Base-by-base conservation (phyloP, 2,888 invertebrate species). In the Norana najaformis region DNA sequence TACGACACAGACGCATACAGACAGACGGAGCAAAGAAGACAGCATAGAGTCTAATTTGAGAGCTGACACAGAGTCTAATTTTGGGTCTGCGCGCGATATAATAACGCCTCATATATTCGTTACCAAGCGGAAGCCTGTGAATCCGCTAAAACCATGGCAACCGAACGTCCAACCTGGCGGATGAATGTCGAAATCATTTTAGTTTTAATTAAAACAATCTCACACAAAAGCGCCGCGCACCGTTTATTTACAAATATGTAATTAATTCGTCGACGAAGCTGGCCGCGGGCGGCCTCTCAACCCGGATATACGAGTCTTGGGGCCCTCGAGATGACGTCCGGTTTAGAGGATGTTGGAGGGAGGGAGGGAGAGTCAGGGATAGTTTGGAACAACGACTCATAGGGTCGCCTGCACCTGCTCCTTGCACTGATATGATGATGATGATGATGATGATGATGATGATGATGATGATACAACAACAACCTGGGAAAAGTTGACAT, bases 171-270 rank as follows among this genome's bases (percentile, higher is more conserved):
- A 83, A 83, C 85, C 36, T 36, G 37, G 85, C 35, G 85, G 85
- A 85, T 85, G 85, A 85, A 37, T 85, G 85, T 85, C 85, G 37
- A 37, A 85, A 35, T 36, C 85, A 37, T 85, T 85, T 37, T 36
- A 35, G 85, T 85, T 85, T 85, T 85, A 85, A 85, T 85, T 85
- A 85, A 85, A n/a, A 85, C 85, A 85, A 85, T 85, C 85, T n/a
- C 69, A 69, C 30, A 69, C 69, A 69, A 69, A 69, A 69, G 85
- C 85, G n/a, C 36, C 37, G 37, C 37, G 30, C 37, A 85, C 85
- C 37, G 85, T 85, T 37, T 85, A 85, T 85, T 85, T 85, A 85
- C 85, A 85, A 85, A 85, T 85, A 85, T 35, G 85, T 85, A 85
- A 85, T 85, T 37, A 85, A 85, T 85, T 85, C 85, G 69, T n/a